Conservation (phyloP, 2,113 vertebrate species). For the Fulica atra region DNA sequence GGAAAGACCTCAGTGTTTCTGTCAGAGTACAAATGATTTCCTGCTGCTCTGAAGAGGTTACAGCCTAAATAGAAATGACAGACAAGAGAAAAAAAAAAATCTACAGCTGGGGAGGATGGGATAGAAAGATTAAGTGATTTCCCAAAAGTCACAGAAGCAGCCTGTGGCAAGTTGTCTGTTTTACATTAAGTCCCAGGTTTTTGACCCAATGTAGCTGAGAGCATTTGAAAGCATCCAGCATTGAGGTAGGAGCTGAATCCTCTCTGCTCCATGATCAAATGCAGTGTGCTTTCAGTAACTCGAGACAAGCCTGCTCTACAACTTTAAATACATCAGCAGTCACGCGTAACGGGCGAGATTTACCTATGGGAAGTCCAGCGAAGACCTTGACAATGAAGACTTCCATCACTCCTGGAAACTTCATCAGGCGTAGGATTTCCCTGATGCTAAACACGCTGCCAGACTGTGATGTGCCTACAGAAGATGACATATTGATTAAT, state of each 20-base stretch:
- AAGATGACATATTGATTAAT: neutral
- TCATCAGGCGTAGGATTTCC: conserved; percentile 85
- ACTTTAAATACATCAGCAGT: neutral
- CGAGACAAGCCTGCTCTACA: neutral
- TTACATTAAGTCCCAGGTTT: neutral
- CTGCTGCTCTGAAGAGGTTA: neutral
- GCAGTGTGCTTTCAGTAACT: neutral
- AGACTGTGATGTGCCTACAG: conserved; percentile 34
- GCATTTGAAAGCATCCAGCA: neutral
- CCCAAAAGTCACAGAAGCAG: neutral
- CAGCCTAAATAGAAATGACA: neutral
- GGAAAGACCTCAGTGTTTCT: neutral
- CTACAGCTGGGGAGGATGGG: neutral
- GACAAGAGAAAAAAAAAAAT: neutral
- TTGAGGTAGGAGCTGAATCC: neutral
- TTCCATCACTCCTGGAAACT: conserved; percentile 81
- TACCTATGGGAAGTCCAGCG: conserved; percentile 87
- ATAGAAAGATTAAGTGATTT: neutral
- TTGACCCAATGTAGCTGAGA: neutral
- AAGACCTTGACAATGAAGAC: conserved; percentile 87
- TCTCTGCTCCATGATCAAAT: neutral
- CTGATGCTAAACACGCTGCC: conserved; percentile 83
- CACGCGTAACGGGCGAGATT: neutral
- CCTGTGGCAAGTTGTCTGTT: neutral
- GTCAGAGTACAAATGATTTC: neutral